Base-by-base conservation (phyloP, 1,140 invertebrate species). In the Anoplolepis gracilipes region DNA sequence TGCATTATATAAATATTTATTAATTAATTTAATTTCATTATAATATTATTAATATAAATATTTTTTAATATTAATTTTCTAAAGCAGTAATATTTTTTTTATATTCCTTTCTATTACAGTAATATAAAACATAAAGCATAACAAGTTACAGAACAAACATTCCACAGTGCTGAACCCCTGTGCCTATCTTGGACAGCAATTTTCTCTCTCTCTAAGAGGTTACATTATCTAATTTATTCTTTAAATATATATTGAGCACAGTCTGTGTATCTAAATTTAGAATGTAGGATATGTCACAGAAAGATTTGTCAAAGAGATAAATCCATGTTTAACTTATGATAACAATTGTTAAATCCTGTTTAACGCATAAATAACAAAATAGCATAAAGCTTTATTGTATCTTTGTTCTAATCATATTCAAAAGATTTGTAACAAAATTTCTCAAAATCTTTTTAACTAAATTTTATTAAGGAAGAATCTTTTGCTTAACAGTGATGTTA, bases 171-270 rank as follows among this genome's bases (percentile, higher is more conserved):
- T n/a, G 36, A 69, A 55, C 49, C 59, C 53, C 69, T 86, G 28
- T 55, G 55, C 53, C 78, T 86, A 89, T 87, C 73, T 84, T 89
- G 42, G 61, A 85, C 64, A 78, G 70, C 64, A 89, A 89, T 89
- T 89, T 89, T 90, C 85, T 90, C 53, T 90, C 53, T 79, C 85
- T 90, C 53, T 79, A 65, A 87, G 70, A 86, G 76, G 79, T 78
- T 61, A 78, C 73, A 89, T 89, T 90, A 90, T 90, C 89, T 87
- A 90, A 90, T 90, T 77, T 88, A 87, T 79, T 85, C 64, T 78
- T 78, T 90, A 64, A 87, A 82, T 78, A 86, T 67, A 85, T 33
- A 77, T 84, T 64, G 53, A 88, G 72, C 69, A 73, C 57, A 19
- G 30, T 33, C 39, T 65, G 62, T 70, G 30, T 0, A 59, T 64